Conservation (phyloP, 1,140 invertebrate species). For the Lucilia cuprina region DNA sequence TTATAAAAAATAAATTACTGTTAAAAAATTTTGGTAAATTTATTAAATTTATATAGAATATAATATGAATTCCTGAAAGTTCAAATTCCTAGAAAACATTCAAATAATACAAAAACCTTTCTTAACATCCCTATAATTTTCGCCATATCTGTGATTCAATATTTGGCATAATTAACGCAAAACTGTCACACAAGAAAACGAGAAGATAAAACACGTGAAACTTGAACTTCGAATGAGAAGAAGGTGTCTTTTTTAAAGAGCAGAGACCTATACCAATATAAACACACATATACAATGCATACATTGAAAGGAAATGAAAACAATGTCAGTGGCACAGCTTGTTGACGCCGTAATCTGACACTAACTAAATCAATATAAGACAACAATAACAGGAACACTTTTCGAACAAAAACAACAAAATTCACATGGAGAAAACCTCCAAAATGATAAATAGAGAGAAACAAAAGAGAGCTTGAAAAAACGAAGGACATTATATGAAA, state of each 20-base stretch:
- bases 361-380: conserved; percentile 17
- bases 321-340: conserved; percentile 29
- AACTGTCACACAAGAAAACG: not conserved
- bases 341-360: conserved; percentile 10
- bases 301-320: not conserved
- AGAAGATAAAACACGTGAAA: not conserved
- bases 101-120: no score
- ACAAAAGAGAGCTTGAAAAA: not conserved
- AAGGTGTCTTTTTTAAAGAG: not conserved
- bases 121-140: no score
- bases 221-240: conserved; percentile 10
- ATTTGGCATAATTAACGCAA: not conserved
- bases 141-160: no score
- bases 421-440: not conserved
- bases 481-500: not conserved
- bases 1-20: no score
- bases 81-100: no score
- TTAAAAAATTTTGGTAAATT: no score
- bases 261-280: not conserved
- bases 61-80: no score
- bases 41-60: no score
- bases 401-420: not conserved
- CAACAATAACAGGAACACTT: not conserved
- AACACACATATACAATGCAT: not conserved
- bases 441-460: not conserved